Evolutionary conservation across 1,140 invertebrate genomes (phyloP).

Genomic region (Drosophila tsacasi): DNA sequence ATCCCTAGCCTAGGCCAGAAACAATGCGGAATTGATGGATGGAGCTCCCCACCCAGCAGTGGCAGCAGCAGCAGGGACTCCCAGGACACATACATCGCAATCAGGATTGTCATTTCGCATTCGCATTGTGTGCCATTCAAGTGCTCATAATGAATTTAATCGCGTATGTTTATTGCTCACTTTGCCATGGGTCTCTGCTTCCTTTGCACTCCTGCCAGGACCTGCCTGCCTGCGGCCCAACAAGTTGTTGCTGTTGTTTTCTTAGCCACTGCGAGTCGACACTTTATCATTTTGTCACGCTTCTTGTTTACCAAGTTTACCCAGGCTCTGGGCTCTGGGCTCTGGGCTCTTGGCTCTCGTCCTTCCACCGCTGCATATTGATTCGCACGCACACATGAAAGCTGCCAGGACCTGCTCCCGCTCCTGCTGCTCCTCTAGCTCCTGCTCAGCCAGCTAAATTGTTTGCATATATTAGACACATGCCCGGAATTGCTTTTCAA

Average conservation of each 20-base stretch:
- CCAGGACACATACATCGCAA: slow-evolving; percentile 27
- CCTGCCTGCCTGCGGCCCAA: slow-evolving; percentile 14
- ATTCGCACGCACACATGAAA: slow-evolving; percentile 44
- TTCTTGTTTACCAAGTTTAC: slow-evolving; percentile 70
- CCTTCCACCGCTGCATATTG: slow-evolving; percentile 69
- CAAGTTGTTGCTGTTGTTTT: slow-evolving; percentile 48
- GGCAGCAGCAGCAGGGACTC: slow-evolving; percentile 2
- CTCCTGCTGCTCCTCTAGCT: not conserved
- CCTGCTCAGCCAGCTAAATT: slow-evolving; percentile 49
- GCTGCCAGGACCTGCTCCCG: slow-evolving; percentile 12
- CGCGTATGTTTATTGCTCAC: slow-evolving; percentile 83
- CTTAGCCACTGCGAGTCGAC: slow-evolving; percentile 44
- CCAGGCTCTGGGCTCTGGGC: slow-evolving; percentile 16
- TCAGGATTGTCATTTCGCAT: slow-evolving; percentile 76
- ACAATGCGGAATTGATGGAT: slow-evolving; percentile 53
- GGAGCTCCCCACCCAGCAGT: not conserved
- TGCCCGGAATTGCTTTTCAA: slow-evolving; percentile 71
- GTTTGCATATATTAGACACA: slow-evolving; percentile 78
- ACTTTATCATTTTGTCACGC: slow-evolving; percentile 78
- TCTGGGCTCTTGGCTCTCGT: slow-evolving; percentile 2
- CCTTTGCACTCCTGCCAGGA: not conserved
- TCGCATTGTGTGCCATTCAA: slow-evolving; percentile 73
- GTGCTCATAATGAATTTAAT: slow-evolving; percentile 83
- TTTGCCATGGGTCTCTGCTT: slow-evolving; percentile 37
- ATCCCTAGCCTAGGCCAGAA: not conserved